Evolutionary conservation across 2,888 invertebrate species (phyloP).

Genomic region (Caenorhabditis macrosperma): DNA sequence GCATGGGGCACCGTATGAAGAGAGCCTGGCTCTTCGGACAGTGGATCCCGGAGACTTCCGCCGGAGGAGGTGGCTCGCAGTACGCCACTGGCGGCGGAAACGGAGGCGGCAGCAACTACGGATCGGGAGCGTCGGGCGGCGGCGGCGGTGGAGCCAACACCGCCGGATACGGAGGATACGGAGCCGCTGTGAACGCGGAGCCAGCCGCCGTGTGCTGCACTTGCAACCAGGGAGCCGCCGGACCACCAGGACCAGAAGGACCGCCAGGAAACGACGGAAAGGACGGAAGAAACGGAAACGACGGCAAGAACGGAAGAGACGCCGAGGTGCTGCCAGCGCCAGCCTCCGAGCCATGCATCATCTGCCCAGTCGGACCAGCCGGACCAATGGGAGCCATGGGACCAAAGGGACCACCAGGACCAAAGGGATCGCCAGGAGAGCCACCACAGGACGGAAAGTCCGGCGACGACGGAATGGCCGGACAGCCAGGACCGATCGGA

Average conservation of each 20-base stretch:
- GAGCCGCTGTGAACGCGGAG: slow-evolving; percentile 74
- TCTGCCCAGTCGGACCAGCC: slow-evolving; percentile 77
- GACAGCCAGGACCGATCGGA: slow-evolving; percentile 74
- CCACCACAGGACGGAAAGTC: slow-evolving; percentile 71
- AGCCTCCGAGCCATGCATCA: slow-evolving; percentile 74
- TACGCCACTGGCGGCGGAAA: slow-evolving; percentile 18
- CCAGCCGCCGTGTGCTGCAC: slow-evolving; percentile 74
- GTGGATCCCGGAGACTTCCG: slow-evolving; percentile 74
- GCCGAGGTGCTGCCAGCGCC: slow-evolving; percentile 73
- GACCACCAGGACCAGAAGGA: slow-evolving; percentile 75
- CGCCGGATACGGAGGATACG: slow-evolving; percentile 72
- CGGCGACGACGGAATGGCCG: slow-evolving; percentile 74
- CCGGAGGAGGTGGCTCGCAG: slow-evolving; percentile 68
- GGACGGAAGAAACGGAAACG: slow-evolving; percentile 72
- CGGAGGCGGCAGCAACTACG: slow-evolving; percentile 56
- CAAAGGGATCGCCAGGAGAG: slow-evolving; percentile 77
- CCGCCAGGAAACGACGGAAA: slow-evolving; percentile 75
- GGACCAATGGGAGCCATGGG: slow-evolving; percentile 74
- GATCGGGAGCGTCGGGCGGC: slow-evolving; percentile 59
- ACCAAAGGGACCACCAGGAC: slow-evolving; percentile 78
- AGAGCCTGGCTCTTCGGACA: slow-evolving; percentile 76
- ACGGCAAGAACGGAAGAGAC: slow-evolving; percentile 74
- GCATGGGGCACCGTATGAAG: slow-evolving; percentile 71
- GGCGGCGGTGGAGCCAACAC: slow-evolving; percentile 50
- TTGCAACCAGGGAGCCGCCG: slow-evolving; percentile 74